A percentile compares a stretch with the other conserved stretches of the same genome.
phyloP scores from a whole-genome alignment of 2,113 vertebrate genomes.

The Strix uralensis region DNA sequence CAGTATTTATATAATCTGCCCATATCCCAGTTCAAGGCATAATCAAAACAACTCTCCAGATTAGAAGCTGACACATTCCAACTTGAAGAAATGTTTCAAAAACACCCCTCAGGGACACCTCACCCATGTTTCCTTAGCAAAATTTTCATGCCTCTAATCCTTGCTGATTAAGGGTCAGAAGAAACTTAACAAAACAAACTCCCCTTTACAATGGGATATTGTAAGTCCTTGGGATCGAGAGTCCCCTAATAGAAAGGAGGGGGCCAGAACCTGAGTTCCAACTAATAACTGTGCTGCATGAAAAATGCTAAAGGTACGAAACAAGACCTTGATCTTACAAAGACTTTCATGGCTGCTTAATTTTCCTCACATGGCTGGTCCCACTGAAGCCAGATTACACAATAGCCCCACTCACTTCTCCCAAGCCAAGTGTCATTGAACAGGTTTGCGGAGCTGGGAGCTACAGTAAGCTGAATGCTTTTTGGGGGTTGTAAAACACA shows the following conservation, averaged over 20 bases:
- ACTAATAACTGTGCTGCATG: not conserved
- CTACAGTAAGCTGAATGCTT: not conserved
- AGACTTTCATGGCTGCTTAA: not conserved
- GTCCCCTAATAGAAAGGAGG: not conserved
- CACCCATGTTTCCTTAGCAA: not conserved
- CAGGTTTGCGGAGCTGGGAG: not conserved
- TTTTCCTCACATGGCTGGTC: not conserved
- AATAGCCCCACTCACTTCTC: not conserved
- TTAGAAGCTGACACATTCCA: conserved; percentile 23
- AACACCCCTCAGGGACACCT: conserved; percentile 35
- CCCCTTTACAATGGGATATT: conserved; percentile 8
- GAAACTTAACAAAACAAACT: conserved; percentile 41
- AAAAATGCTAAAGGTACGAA: conserved; percentile 25
- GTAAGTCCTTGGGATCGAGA: not conserved
- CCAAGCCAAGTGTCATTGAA: not conserved
- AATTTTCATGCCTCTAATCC: conserved; percentile 38
- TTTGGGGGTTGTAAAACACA: not conserved
- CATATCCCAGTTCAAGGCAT: not conserved
- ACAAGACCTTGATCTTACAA: conserved; percentile 17
- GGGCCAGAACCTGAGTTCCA: not conserved
- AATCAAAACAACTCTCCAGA: conserved; percentile 20
- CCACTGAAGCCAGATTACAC: not conserved
- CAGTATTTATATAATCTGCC: not conserved
- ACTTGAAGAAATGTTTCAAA: not conserved
- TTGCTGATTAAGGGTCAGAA: not conserved